Evolutionary conservation across 2,888 invertebrate species (phyloP), one percentile per base, ranked within the genome.

Genomic region (Archaeoteleia sp.): DNA sequence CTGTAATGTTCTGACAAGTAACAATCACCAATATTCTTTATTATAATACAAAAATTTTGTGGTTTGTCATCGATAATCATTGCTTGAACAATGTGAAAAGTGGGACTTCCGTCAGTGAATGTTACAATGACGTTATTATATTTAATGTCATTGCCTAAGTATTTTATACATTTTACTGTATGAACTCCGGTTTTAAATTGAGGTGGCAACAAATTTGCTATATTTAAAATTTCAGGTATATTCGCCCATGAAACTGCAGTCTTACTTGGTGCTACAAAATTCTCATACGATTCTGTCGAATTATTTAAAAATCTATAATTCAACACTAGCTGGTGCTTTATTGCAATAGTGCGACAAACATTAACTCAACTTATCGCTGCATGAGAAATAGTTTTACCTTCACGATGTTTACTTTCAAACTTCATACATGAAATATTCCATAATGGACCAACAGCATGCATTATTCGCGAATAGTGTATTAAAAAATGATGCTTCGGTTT

Each of bases 401-500:
- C 35, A 10, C 49, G 65, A 49, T 72, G 69, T 13, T 62, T 60
- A 9, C 55, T 45, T 45, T 73, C 72, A 25, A 46, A 70, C 5
- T 67, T 23, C 49, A 70, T 70, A 12, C 54, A 66, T 29, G 48
- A 25, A 5, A 54, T 46, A 9, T 51, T 55, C 23, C 49, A 46
- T 5, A 67, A 14, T 5, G 70, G 69, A n/a, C 70, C 74, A 23
- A 67, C 10, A 15, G 13, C 12, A 6, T 45, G n/a, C 43, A 74
- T 69, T 1, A 62, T 27, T 15, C 40, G 20, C 5, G 66, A 39
- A 32, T 72, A 74, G 32, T 74, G 72, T 0, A 62, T 12, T 12
- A 73, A 13, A 27, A 65, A 57, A 35, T 71, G 67, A 12, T 71
- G 67, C 40, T 73, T 73, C 3, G 67, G 67, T 34, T 61, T 71